Base-by-base conservation (phyloP, 2,888 invertebrate species). In the Nymphalis polychloros region DNA sequence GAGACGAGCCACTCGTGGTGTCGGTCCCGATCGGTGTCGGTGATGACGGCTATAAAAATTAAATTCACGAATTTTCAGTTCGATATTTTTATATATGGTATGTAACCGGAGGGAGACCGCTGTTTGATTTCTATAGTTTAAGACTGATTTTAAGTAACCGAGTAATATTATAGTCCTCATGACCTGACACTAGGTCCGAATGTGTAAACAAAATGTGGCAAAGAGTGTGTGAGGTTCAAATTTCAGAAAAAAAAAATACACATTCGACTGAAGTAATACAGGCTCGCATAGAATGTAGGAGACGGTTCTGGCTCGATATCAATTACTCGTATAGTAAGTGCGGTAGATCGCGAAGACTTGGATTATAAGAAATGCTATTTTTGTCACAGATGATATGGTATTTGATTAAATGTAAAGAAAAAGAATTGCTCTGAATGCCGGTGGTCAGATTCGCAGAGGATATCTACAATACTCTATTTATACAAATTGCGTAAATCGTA, bases 121-220 rank as follows among this genome's bases (percentile, higher is more conserved):
- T 57, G 57, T 64, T 68, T 48, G 20, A 61, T 60, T 63, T 69
- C 67, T 59, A 63, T 73, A n/a, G 78, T 89, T 90, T 88, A 87
- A 85, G 92, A 92, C 91, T 91, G 92, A 91, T 91, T 91, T 91
- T 91, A 87, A 84, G 90, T 90, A 90, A 89, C 86, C 79, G 79
- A 82, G 17, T 53, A 64, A 76, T 23, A 20, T 61, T 62, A 75
- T 79, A 78, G 82, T 83, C 79, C 82, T 86, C 83, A 76, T 82
- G 46, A n/a, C 53, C 84, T 67, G 72, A 67, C 69, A 64, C 35
- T 55, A 19, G 19, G 50, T 27, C 47, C 46, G 46, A 68, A 64
- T 53, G 67, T 60, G 63, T 71, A 53, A 66, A 62, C 27, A n/a
- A n/a, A n/a, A n/a, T n/a, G n/a, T n/a, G n/a, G n/a, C n/a, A n/a